Evolutionary conservation across 1,140 invertebrate species (phyloP).

Genomic region (Sycophila sp.): DNA sequence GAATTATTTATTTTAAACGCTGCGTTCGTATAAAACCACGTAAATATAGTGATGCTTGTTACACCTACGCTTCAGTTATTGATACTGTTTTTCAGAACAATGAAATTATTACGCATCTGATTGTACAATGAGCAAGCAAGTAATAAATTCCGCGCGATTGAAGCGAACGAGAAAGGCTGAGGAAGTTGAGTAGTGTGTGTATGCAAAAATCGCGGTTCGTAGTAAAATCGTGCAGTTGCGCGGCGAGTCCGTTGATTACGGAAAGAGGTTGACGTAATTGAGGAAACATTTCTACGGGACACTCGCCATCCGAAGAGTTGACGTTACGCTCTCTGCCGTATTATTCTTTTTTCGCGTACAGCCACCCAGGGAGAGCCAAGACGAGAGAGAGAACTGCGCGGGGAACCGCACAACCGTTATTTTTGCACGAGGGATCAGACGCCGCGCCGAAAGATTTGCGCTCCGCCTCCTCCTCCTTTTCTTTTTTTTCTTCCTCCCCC

Average conservation of each 20-base stretch:
- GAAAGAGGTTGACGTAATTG: constrained; percentile 21
- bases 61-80: too few relatives aligned
- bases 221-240: not conserved
- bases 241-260: constrained; percentile 15
- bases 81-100: too few relatives aligned
- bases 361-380: not conserved
- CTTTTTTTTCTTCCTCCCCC: not conserved
- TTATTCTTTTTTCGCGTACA: not conserved
- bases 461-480: not conserved
- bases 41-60: too few relatives aligned
- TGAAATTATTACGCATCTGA: too few relatives aligned
- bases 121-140: too few relatives aligned
- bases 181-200: not conserved
- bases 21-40: too few relatives aligned
- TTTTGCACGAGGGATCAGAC: not conserved
- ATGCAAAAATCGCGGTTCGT: constrained; percentile 21
- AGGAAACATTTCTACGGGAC: constrained; percentile 19
- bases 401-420: constrained; percentile 10
- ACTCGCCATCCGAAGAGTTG: constrained; percentile 1
- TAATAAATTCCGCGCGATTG: too few relatives aligned
- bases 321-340: not conserved
- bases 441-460: constrained; percentile 13
- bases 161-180: too few relatives aligned
- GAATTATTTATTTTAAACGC: too few relatives aligned
- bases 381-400: not conserved